Conservation (phyloP, 2,888 invertebrate species). For the Drosophila putrida region DNA sequence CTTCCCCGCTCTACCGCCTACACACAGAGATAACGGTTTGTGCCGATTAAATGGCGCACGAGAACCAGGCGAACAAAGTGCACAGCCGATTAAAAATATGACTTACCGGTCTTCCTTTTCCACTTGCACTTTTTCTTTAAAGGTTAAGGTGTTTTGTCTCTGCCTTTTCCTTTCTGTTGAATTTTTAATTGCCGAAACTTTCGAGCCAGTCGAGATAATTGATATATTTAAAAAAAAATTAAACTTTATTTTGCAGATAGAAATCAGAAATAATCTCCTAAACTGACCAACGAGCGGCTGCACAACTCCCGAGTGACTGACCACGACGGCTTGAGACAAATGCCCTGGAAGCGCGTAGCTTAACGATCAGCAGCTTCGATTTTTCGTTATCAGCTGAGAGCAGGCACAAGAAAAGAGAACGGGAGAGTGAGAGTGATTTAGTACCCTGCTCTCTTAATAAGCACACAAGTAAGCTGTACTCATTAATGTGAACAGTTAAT, state of each 20-base stretch:
- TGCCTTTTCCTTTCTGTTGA: neutral
- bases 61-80: constrained; percentile 42
- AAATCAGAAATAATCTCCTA: constrained; percentile 3
- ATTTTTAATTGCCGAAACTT: constrained; percentile 14
- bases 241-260: neutral
- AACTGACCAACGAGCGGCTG: constrained; percentile 53
- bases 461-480: constrained; percentile 4
- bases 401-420: constrained; percentile 22
- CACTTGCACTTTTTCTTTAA: constrained; percentile 10
- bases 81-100: constrained; percentile 50
- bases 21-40: constrained; percentile 65
- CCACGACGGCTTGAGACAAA: constrained; percentile 29
- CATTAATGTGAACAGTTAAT: neutral
- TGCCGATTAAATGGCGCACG: constrained; percentile 63
- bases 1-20: constrained; percentile 31
- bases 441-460: constrained; percentile 2
- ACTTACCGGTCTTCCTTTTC: constrained; percentile 66
- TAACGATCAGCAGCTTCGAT: constrained; percentile 39
- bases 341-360: constrained; percentile 23
- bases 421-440: neutral
- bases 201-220: constrained; percentile 25
- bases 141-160: neutral
- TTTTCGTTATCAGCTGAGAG: constrained; percentile 49
- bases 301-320: constrained; percentile 73
- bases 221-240: constrained; percentile 4